Conservation (phyloP, 1,140 invertebrate species). For the Drosophila parvula region DNA sequence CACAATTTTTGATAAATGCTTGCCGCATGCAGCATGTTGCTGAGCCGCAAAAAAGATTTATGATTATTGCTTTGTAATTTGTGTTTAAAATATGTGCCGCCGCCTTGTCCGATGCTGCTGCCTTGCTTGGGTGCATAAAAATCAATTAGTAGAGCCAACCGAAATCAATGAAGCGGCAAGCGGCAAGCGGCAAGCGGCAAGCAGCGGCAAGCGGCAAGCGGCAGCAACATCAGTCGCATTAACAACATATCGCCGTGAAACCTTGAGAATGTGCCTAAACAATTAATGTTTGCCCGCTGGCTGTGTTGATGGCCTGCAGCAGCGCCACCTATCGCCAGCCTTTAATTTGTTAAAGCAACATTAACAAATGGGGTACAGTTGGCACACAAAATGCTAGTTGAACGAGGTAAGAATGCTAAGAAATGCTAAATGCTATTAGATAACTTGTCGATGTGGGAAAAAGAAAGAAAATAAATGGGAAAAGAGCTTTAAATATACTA, state of each 20-base stretch:
- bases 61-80: conserved; percentile 83
- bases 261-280: conserved; percentile 56
- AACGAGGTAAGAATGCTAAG: too few species aligned
- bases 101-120: conserved; percentile 40
- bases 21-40: conserved; percentile 65
- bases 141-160: conserved; percentile 66
- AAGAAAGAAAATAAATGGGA: too few species aligned
- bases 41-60: conserved; percentile 82
- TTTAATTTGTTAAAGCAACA: conserved; percentile 53
- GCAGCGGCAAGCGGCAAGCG: conserved; percentile 11
- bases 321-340: conserved; percentile 77
- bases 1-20: conserved; percentile 71
- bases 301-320: conserved; percentile 68
- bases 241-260: conserved; percentile 16
- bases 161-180: conserved; percentile 41
- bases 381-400: background rate
- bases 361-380: conserved; percentile 39
- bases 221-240: conserved; percentile 6
- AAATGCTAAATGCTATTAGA: too few species aligned
- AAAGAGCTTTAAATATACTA: too few species aligned
- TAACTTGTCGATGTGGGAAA: too few species aligned
- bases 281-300: conserved; percentile 64
- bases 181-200: conserved; percentile 5
- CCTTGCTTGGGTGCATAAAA: conserved; percentile 63
- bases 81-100: conserved; percentile 82